Percentiles rank a stretch among this genome's conserved stretches.
Conservation (phyloP, 2,797 vertebrate species). For the Parotocinclus haroldoi region DNA sequence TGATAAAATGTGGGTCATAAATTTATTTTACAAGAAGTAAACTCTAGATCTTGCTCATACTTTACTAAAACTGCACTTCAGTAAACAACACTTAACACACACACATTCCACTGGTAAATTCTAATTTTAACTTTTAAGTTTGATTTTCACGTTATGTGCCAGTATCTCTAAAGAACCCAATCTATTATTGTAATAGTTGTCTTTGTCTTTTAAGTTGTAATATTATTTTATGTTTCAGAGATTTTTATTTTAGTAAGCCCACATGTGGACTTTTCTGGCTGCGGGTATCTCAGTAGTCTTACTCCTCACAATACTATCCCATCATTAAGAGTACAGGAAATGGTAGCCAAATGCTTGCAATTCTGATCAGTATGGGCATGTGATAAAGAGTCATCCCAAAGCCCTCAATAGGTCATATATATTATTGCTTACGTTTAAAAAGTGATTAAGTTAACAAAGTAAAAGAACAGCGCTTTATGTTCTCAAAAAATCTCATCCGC, state of each 20-base stretch:
- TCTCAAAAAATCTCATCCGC: conserved; percentile 11
- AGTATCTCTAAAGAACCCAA: conserved; percentile 24
- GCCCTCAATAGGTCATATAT: conserved; percentile 16
- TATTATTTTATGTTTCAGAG: conserved; percentile 29
- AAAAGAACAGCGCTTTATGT: too few relatives aligned
- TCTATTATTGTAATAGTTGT: background rate
- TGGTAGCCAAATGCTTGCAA: conserved; percentile 29
- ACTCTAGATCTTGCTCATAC: background rate
- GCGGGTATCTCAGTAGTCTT: conserved; percentile 6
- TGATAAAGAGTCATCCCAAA: conserved; percentile 35
- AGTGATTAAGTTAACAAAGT: too few relatives aligned
- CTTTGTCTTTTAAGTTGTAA: conserved; percentile 19
- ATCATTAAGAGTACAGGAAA: conserved; percentile 1
- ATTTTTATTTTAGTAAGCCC: conserved; percentile 30
- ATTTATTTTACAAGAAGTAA: background rate
- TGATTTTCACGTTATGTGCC: conserved; percentile 2
- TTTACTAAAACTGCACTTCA: conserved; percentile 16
- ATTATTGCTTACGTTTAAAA: background rate
- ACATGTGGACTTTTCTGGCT: background rate
- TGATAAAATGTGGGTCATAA: background rate
- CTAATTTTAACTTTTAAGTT: background rate
- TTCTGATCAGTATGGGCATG: background rate
- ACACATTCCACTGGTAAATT: background rate
- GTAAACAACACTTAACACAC: conserved; percentile 9
- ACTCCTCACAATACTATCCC: conserved; percentile 4